Evolutionary conservation across 2,113 vertebrate genomes (phyloP).

Genomic region (Cettia cetti): DNA sequence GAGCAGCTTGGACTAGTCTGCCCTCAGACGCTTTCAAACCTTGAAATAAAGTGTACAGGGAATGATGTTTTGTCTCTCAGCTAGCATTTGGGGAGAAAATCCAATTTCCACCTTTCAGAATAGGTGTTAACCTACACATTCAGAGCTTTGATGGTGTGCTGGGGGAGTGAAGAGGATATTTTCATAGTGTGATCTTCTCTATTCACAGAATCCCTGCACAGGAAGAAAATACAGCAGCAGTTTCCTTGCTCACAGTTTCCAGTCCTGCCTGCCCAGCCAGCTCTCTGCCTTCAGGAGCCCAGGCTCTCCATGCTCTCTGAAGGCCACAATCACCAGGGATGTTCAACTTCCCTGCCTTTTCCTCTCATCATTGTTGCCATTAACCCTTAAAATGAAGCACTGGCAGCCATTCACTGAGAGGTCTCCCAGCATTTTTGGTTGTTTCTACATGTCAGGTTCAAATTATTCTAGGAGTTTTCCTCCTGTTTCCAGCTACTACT

Average conservation of each 20-base stretch:
- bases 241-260: neutral
- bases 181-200: neutral
- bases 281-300: neutral
- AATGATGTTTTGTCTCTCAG: neutral
- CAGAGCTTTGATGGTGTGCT: neutral
- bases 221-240: neutral
- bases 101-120: slow-evolving; percentile 15
- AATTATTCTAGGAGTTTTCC: neutral
- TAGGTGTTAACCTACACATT: neutral
- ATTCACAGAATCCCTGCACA: fast-evolving
- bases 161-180: neutral
- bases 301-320: neutral
- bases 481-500: neutral
- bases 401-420: neutral
- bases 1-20: neutral
- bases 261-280: neutral
- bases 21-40: neutral
- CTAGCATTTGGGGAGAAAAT: neutral
- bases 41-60: neutral
- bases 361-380: neutral
- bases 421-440: neutral
- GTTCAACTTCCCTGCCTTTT: neutral
- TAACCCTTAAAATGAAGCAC: neutral
- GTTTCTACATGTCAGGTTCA: neutral
- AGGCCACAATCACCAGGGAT: neutral